Conservation (phyloP, 2,797 vertebrate genomes). For the Sebastes matsubarae region DNA sequence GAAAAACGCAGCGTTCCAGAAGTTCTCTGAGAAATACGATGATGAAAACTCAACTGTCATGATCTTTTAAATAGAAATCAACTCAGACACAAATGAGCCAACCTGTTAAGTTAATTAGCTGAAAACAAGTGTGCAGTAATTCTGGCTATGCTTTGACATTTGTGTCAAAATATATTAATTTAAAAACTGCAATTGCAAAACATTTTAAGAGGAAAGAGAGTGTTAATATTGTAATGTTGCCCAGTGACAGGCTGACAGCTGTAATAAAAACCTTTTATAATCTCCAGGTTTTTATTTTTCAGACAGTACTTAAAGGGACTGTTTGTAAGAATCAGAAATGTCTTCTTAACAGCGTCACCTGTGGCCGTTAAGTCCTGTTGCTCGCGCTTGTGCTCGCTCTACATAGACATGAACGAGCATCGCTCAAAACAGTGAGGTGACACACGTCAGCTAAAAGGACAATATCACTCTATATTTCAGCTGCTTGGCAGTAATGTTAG, state of each 20-base stretch:
- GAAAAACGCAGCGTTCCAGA: slow-evolving; percentile 95
- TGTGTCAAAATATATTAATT: not conserved
- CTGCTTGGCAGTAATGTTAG: no score
- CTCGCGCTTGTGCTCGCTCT: no score
- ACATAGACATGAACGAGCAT: no score
- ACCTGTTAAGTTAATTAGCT: not conserved
- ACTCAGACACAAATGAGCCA: not conserved
- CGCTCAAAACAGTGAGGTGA: no score
- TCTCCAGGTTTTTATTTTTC: not conserved
- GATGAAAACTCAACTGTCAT: not conserved
- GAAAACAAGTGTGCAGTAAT: not conserved
- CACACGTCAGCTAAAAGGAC: no score
- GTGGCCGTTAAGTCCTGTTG: no score
- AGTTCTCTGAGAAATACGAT: slow-evolving; percentile 72
- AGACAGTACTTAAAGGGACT: not conserved
- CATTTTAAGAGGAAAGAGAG: not conserved
- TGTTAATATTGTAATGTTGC: not conserved
- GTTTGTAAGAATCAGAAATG: no score
- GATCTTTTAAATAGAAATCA: not conserved
- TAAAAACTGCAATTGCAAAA: not conserved
- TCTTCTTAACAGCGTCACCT: no score
- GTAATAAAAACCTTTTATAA: not conserved
- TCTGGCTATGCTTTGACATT: not conserved
- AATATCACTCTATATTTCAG: no score
- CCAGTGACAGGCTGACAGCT: not conserved